A percentile compares a stretch with the other conserved stretches of the same genome.
These are phyloP conservation scores for Hydroisotoma schaefferi DNA, from an alignment of 2,888 invertebrate genomes.

Conservation along the genomic window DNA sequence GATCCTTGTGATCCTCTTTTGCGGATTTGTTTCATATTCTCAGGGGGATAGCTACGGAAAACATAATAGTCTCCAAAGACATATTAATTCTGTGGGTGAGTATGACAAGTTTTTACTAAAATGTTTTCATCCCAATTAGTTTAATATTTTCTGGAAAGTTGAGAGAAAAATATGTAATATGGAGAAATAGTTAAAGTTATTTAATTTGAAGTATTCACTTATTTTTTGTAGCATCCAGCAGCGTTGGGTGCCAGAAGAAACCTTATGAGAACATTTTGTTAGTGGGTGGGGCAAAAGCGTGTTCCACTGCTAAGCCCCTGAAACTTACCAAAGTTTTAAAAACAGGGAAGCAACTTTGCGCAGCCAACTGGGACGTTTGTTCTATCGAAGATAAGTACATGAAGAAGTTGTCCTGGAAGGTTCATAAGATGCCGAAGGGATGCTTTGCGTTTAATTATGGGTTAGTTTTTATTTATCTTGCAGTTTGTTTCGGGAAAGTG, in stretches of 20 bases:
- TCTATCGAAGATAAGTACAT: slow-evolving; percentile 36
- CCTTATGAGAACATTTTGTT: slow-evolving; percentile 33
- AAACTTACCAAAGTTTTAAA: slow-evolving; percentile 35
- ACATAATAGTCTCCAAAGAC: no score
- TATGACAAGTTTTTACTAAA: background rate
- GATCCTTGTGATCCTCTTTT: no score
- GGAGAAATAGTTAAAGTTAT: no score
- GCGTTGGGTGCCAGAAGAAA: slow-evolving; percentile 37
- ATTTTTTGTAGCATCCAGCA: slow-evolving; percentile 1
- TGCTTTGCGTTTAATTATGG: slow-evolving; percentile 43
- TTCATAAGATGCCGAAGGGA: slow-evolving; percentile 39
- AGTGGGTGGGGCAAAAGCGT: slow-evolving; percentile 36
- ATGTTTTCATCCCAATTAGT: background rate
- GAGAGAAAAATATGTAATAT: no score
- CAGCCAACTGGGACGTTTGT: slow-evolving; percentile 39
- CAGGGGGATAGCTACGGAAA: no score
- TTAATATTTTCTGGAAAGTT: no score
- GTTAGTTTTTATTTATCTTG: slow-evolving; percentile 14
- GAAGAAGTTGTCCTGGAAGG: slow-evolving; percentile 39
- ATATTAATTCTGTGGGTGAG: slow-evolving; percentile 7
- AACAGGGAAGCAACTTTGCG: slow-evolving; percentile 36
- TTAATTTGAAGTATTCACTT: no score
- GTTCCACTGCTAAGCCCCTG: slow-evolving; percentile 38
- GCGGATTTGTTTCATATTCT: no score
- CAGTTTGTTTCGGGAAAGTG: background rate